A percentile compares a stretch with the other conserved stretches of the same genome.
Conservation (phyloP, 2,888 invertebrate genomes). For the Dione juno region DNA sequence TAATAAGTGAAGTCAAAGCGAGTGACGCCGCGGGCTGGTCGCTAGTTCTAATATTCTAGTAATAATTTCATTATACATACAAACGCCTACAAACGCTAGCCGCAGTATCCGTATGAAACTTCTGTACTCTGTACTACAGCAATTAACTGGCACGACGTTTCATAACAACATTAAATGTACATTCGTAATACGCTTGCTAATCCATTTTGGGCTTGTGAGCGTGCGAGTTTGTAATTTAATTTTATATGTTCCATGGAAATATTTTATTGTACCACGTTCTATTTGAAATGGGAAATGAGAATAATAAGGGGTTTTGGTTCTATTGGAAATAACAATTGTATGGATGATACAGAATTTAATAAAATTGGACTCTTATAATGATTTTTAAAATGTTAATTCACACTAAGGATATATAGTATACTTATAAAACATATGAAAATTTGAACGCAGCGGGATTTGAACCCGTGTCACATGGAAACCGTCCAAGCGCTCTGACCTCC, state of each 20-base stretch:
- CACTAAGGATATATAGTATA: too few species aligned
- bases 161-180: conserved; percentile 5
- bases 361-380: too few species aligned
- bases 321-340: background rate
- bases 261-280: background rate
- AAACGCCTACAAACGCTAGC: background rate
- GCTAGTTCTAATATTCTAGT: too few species aligned
- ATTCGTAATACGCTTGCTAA: conserved; percentile 11
- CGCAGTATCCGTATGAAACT: background rate
- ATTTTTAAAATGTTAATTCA: too few species aligned
- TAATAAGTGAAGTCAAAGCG: too few species aligned
- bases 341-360: too few species aligned
- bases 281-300: background rate
- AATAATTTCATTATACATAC: background rate
- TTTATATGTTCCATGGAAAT: conserved; percentile 13
- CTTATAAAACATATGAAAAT: too few species aligned
- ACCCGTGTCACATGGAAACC: too few species aligned
- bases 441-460: too few species aligned
- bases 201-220: background rate
- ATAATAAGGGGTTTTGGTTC: background rate
- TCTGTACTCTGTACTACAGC: background rate
- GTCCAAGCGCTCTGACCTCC: too few species aligned
- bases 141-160: background rate
- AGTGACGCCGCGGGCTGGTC: too few species aligned
- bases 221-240: background rate